Evolutionary conservation across 64 coral and sea anemone genomes (phyloP).

Genomic region (Cladopsammia gracilis): DNA sequence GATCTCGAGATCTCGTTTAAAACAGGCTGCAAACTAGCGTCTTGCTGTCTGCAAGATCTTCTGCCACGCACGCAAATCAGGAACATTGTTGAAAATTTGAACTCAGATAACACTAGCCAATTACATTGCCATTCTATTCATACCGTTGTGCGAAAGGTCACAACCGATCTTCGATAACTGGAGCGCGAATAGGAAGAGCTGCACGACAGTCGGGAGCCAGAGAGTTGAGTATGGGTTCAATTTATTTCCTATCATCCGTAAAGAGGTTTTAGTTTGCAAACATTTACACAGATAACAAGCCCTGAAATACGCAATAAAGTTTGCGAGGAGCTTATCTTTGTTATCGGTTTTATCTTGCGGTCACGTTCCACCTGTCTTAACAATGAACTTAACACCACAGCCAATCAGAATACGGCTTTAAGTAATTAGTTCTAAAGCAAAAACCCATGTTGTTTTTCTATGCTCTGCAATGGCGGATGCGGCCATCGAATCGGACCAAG

Average conservation of each 20-base stretch:
- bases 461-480: conserved; percentile 35
- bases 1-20: conserved; percentile 95
- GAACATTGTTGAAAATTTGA: conserved; percentile 77
- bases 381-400: conserved; percentile 41
- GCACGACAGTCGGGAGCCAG: background rate
- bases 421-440: conserved; percentile 72
- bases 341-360: conserved; percentile 76
- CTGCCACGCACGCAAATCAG: conserved; percentile 82
- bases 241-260: conserved; percentile 66
- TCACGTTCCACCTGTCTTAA: conserved; percentile 97
- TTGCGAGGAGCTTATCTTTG: conserved; percentile 62
- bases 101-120: conserved; percentile 84
- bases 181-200: conserved; percentile 6
- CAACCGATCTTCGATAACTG: conserved; percentile 19
- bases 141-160: conserved; percentile 76
- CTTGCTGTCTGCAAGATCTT: conserved; percentile 73
- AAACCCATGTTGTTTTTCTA: conserved; percentile 51
- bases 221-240: conserved; percentile 35
- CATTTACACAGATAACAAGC: conserved; percentile 71
- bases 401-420: conserved; percentile 62
- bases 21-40: conserved; percentile 96
- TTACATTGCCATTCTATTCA: conserved; percentile 86
- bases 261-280: conserved; percentile 75
- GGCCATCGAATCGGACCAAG: conserved; percentile 19
- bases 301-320: conserved; percentile 70